Conservation (phyloP, 2,888 invertebrate species). For the Dolomedes plantarius region DNA sequence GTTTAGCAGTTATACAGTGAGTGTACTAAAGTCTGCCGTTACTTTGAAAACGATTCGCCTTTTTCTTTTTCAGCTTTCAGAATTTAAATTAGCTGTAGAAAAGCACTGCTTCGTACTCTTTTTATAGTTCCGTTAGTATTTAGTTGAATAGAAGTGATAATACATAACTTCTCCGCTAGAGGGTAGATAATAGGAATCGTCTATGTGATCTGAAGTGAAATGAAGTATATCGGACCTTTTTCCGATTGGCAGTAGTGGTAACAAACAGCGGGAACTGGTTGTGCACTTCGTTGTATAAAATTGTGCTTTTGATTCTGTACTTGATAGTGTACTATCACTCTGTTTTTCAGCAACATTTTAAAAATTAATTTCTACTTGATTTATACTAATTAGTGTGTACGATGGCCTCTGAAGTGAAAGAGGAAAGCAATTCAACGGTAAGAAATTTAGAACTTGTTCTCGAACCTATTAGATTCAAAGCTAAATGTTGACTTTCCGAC, state of each 20-base stretch:
- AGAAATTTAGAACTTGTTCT: slow-evolving; percentile 9
- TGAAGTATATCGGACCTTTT: background rate
- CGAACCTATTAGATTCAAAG: background rate
- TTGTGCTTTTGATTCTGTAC: background rate
- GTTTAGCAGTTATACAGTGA: too few relatives aligned
- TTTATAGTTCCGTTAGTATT: too few relatives aligned
- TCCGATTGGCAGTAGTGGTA: slow-evolving; percentile 15
- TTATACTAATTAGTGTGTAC: background rate
- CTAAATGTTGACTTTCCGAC: background rate
- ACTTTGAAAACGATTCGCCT: too few relatives aligned
- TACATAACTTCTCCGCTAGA: too few relatives aligned
- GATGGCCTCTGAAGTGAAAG: slow-evolving; percentile 38
- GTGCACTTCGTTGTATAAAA: background rate
- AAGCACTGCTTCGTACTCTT: too few relatives aligned
- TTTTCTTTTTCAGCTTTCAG: too few relatives aligned
- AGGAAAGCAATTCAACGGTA: slow-evolving; percentile 45
- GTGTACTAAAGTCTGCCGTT: too few relatives aligned
- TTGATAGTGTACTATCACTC: background rate
- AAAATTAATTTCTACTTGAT: background rate
- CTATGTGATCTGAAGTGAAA: background rate
- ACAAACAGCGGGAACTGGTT: slow-evolving; percentile 42
- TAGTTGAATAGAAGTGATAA: too few relatives aligned
- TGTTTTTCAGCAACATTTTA: slow-evolving; percentile 17
- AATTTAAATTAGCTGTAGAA: too few relatives aligned
- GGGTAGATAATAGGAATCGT: too few relatives aligned